phyloP scores from a whole-genome alignment of 23 tunicate species.

The Ciona savignyi region DNA sequence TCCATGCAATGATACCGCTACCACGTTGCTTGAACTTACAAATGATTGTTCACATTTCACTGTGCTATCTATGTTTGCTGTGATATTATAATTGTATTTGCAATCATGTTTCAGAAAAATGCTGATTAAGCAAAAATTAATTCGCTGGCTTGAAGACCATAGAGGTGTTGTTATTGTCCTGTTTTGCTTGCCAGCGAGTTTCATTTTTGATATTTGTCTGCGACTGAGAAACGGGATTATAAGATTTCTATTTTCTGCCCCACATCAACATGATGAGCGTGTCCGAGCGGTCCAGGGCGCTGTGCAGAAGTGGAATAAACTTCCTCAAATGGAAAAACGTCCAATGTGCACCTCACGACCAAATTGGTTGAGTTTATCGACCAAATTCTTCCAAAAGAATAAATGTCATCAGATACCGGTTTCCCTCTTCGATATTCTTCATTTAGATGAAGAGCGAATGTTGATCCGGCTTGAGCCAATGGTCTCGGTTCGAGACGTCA shows the following conservation, averaged over 20 bases:
- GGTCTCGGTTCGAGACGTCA: constrained; percentile 71
- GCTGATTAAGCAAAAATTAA: constrained; percentile 1
- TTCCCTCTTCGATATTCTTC: constrained; percentile 47
- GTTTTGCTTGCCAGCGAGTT: constrained; percentile 75
- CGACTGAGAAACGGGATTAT: constrained; percentile 13
- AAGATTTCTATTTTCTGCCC: constrained; percentile 21
- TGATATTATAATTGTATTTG: constrained; percentile 1
- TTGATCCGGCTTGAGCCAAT: constrained; percentile 62
- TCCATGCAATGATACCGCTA: background rate
- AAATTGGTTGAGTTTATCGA: constrained; percentile 80
- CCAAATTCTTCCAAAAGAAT: constrained; percentile 61
- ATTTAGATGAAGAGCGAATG: constrained; percentile 45
- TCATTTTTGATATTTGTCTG: constrained; percentile 45
- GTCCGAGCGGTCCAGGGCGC: constrained; percentile 34
- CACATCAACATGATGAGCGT: constrained; percentile 32
- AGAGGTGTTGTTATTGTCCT: constrained; percentile 68
- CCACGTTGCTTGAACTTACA: background rate
- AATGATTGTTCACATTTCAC: background rate
- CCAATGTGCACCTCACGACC: constrained; percentile 76
- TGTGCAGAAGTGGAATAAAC: constrained; percentile 47
- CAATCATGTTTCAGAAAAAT: constrained; percentile 5
- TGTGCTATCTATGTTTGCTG: background rate
- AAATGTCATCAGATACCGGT: constrained; percentile 47
- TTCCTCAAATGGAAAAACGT: constrained; percentile 7
- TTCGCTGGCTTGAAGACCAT: constrained; percentile 49